phyloP scores from a whole-genome alignment of 2,113 vertebrate species.

The Nymphicus hollandicus region DNA sequence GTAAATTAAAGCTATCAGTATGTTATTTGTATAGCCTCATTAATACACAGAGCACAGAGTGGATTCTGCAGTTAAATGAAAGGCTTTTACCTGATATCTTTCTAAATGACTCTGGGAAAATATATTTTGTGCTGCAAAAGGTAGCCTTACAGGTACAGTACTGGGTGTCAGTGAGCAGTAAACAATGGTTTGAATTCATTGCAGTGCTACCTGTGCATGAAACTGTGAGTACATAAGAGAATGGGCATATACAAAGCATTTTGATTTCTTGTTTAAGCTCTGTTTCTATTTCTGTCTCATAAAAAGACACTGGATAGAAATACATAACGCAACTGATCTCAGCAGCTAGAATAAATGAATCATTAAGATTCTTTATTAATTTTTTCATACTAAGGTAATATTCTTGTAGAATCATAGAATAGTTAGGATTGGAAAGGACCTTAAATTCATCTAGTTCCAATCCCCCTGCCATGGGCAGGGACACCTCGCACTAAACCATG shows the following conservation, averaged over 20 bases:
- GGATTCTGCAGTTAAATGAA: background rate
- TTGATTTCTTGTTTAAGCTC: background rate
- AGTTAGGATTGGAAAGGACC: background rate
- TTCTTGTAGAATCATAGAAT: background rate
- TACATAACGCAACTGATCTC: background rate
- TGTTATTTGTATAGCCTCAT: background rate
- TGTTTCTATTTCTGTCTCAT: background rate
- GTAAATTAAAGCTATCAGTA: background rate
- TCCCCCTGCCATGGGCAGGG: background rate
- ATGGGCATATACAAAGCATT: background rate
- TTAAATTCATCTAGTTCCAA: background rate
- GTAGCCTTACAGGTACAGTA: background rate
- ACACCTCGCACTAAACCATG: background rate
- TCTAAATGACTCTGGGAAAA: background rate
- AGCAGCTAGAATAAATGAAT: slow-evolving; percentile 7
- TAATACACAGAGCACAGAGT: background rate
- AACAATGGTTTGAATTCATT: background rate
- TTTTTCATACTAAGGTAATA: background rate
- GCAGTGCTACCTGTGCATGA: background rate
- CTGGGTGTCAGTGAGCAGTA: background rate
- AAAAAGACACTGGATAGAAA: background rate
- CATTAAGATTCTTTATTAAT: background rate
- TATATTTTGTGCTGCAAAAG: background rate
- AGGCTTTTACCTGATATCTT: background rate
- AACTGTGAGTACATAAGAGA: background rate